Percentiles rank a stretch among this genome's conserved stretches.
Conservation (phyloP, 2,888 invertebrate genomes). For the Xanthorhoe spadicearia region DNA sequence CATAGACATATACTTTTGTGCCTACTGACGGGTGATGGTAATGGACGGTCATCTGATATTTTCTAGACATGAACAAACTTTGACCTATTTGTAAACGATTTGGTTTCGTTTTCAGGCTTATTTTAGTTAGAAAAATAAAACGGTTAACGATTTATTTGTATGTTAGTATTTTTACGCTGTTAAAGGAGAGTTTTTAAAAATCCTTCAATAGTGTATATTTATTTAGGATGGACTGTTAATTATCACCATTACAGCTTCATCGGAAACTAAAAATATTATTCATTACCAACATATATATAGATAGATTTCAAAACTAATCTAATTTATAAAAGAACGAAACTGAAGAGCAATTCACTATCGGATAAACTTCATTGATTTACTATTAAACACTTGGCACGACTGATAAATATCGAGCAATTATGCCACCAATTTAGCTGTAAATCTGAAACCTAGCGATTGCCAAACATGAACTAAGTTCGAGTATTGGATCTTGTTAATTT, state of each 20-base stretch:
- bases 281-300: background rate
- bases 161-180: no score
- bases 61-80: conserved; percentile 31
- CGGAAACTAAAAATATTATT: background rate
- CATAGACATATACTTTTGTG: conserved; percentile 22
- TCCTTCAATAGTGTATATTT: no score
- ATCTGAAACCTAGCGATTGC: conserved; percentile 23
- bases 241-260: no score
- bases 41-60: conserved; percentile 37
- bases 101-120: conserved; percentile 9
- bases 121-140: background rate
- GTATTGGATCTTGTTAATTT: conserved; percentile 40
- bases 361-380: conserved; percentile 7
- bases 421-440: conserved; percentile 23
- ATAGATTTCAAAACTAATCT: background rate
- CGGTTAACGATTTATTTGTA: background rate
- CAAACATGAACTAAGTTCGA: conserved; percentile 22
- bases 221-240: no score
- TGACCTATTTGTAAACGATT: conserved; percentile 18
- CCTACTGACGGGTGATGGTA: conserved; percentile 23
- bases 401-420: conserved; percentile 22
- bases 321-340: background rate
- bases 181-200: no score
- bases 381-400: conserved; percentile 6
- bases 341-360: conserved; percentile 2